Percentiles rank a stretch among this genome's conserved stretches.
Conservation (phyloP, 2,797 vertebrate species). For the Craterocephalus amniculus region DNA sequence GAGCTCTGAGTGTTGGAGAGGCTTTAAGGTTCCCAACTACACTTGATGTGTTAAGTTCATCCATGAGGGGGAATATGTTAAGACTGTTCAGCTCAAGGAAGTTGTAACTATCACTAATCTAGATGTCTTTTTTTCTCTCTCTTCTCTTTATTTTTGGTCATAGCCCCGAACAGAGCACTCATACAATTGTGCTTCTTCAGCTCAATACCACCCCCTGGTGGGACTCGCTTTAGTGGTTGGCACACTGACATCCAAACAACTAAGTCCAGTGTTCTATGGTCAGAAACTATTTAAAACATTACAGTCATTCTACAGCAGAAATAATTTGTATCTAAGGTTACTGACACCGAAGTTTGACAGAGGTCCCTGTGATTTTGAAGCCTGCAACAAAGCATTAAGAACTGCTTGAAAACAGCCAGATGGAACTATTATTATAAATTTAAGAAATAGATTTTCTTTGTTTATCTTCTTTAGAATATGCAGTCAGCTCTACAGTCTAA, state of each 20-base stretch:
- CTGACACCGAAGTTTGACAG: slow-evolving; percentile 44
- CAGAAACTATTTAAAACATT: slow-evolving; percentile 61
- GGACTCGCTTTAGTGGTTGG: slow-evolving; percentile 67
- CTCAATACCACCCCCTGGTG: slow-evolving; percentile 95
- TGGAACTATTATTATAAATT: slow-evolving; percentile 28
- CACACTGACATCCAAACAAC: slow-evolving; percentile 74
- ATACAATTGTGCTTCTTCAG: slow-evolving; percentile 72
- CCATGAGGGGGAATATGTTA: slow-evolving; percentile 65
- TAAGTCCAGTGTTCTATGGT: slow-evolving; percentile 58
- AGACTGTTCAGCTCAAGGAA: slow-evolving; percentile 66
- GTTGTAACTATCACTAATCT: slow-evolving; percentile 78
- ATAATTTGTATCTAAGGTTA: slow-evolving; percentile 41
- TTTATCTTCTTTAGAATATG: slow-evolving; percentile 29
- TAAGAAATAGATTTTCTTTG: slow-evolving; percentile 2
- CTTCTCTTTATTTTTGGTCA: slow-evolving; percentile 73
- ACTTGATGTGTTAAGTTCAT: slow-evolving; percentile 54
- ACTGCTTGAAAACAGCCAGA: slow-evolving; percentile 48
- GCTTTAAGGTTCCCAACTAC: slow-evolving; percentile 43
- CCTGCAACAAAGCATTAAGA: slow-evolving; percentile 27
- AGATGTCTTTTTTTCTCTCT: slow-evolving; percentile 73
- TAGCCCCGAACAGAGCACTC: slow-evolving; percentile 63
- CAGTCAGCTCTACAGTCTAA: slow-evolving; percentile 37
- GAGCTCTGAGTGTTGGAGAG: slow-evolving; percentile 63
- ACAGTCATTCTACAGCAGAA: slow-evolving; percentile 49
- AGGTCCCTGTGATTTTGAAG: slow-evolving; percentile 30